Base-by-base conservation (phyloP, 2,113 vertebrate genomes). In the Corythaixoides concolor region DNA sequence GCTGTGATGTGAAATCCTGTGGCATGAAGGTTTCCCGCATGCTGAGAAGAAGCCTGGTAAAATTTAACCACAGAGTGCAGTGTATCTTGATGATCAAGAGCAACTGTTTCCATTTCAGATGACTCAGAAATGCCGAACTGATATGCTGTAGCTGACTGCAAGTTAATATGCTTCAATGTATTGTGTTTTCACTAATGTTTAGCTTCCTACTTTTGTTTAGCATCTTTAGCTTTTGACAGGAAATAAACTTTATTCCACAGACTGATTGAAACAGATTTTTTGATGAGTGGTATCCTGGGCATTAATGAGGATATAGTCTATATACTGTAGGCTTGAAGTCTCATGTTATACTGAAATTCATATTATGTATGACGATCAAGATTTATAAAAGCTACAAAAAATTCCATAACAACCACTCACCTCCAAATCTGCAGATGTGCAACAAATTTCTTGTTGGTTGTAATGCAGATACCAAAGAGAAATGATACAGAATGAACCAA, bases 181-280 rank as follows among this genome's bases (percentile, higher is more conserved):
- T 83, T 59, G 53, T 89, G 43, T 91, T 91, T 91, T 63, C 75
- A 76, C 80, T 95, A 85, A 67, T 66, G 47, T 75, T 94, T 58
- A 88, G 63, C 86, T 95, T 85, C 43, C 67, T 90, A 52, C 47
- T 95, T 97, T 74, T 90, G 56, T 91, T 70, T 35, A 70, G 50
- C 33, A 89, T 80, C 70, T 64, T 94, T 64, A 74, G 52, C 70
- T 95, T 92, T 74, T 90, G 66, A 77, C 16, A 35, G 76, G 41
- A 93, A 90, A 90, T 89, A 94, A 94, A 91, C 87, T 78, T 82
- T 87, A 41, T 93, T 95, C 45, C 45, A 90, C 8, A 52, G 58
- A 79, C 41, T 58, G 45, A 43, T 41, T 81, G 76, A 70, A 76
- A 60, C 32, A 28, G 21, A 35, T 55, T 56, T 91, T 90, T 69